Percentiles rank a stretch among this genome's conserved stretches.
Conservation (phyloP, 2,797 vertebrate species). For the Acanthiza pusilla region DNA sequence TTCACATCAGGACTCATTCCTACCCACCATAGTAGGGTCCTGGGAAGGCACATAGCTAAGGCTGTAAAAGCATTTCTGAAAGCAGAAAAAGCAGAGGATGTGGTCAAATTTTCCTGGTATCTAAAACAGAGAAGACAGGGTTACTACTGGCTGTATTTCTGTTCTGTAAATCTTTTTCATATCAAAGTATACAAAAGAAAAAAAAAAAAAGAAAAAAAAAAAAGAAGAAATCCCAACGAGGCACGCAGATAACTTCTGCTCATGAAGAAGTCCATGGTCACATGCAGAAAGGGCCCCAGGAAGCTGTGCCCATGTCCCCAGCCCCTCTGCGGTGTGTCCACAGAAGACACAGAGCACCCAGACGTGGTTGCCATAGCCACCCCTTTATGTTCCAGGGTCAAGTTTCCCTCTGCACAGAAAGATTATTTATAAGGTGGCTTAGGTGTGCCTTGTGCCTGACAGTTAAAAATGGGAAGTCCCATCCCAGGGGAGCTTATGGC, state of each 20-base stretch:
- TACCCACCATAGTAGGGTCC: not conserved
- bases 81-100: not conserved
- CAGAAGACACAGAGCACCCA: not conserved
- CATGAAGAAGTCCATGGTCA: not conserved
- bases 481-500: not conserved
- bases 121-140: not conserved
- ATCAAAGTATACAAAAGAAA: not conserved
- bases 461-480: not conserved
- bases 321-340: not conserved
- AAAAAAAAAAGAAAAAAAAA: too few relatives aligned
- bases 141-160: not conserved
- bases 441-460: conserved; percentile 6
- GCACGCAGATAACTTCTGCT: not conserved
- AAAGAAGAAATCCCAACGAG: not conserved
- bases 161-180: not conserved
- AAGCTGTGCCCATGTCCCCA: not conserved
- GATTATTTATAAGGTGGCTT: conserved; percentile 29
- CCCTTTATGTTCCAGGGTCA: not conserved
- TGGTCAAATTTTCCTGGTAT: not conserved
- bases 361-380: conserved; percentile 34
- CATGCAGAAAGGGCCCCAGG: fast-evolving
- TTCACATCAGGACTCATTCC: not conserved
- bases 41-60: not conserved
- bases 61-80: not conserved
- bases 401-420: not conserved